Evolutionary conservation across 1,140 invertebrate species (phyloP), one percentile per base, ranked within the genome.

Genomic region (Scylla paramamosain): DNA sequence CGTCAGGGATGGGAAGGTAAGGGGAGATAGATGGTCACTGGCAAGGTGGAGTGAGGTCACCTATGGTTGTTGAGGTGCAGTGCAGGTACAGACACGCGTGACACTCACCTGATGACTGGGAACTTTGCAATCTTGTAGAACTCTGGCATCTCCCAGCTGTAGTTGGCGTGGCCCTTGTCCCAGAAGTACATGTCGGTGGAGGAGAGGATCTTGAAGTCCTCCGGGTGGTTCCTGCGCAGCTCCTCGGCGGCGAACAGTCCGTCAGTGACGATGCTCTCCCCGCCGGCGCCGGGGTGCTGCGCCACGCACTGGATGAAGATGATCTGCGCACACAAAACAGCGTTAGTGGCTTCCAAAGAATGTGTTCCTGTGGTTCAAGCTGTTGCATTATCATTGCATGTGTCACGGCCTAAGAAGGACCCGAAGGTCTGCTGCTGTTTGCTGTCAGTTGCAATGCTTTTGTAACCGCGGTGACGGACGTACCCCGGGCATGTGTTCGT

Each of bases 401-500:
- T 59, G 10, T 20, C 16, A 12, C 10, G 16, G 39, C 39, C 39
- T 39, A 39, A 39, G 39, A 39, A 39, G 39, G 6, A 39, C 39
- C 39, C 1, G 39, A 39, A 39, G 39, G 39, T 39, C 39, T 59
- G 52, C 20, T 12, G 52, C 52, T 59, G 52, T 59, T 59, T 59
- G 52, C 10, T 59, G 52, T 0, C 20, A 20, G 2, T 59, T 12
- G 67, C 2, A 77, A 20, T 77, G 25, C n/a, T 77, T 7, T 77
- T 39, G 39, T 39, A 39, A 39, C n/a, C 4, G 59, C 20, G 4
- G 59, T 25, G 10, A 16, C 67, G 1, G 67, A 96, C 96, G 96
- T 96, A 97, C 97, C 93, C 98, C 98, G 0, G 98, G 98, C 95
- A 97, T 98, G 96, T 98, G 98, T 96, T 98, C 97, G 96, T 98